Evolutionary conservation across 2,888 invertebrate species (phyloP), one percentile per base, ranked within the genome.

Genomic region (Ophonus ardosiacus): DNA sequence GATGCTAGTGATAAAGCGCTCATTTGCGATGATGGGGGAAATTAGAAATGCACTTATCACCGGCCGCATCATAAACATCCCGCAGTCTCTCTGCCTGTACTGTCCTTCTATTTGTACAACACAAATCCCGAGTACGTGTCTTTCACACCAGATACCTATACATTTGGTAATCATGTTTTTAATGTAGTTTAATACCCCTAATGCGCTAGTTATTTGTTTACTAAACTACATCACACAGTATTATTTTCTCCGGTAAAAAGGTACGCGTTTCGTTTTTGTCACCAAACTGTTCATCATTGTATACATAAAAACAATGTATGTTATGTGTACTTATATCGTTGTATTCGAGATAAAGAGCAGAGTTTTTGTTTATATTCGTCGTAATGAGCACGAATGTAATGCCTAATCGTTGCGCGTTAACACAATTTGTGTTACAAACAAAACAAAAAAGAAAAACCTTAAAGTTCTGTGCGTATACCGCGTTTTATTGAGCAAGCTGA

Each of bases 151-250:
- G 71, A 38, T 43, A 81, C 56, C 65, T 43, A 40, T n/a, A 43
- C 81, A 82, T 82, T 82, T 65, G 31, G 31, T 65, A 82, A 68
- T 68, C 81, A 57, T 82, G 81, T 65, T 82, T 82, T 82, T 71
- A 51, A 68, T 81, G 81, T 81, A 68, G 81, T 68, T 82, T 82
- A 82, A 82, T 82, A 82, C 81, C 57, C 71, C 51, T 71, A 82
- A 71, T 82, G 57, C 81, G 31, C 31, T 31, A 82, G 21, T 18
- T 65, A 21, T 81, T 51, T 51, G 43, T 51, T 51, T 51, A 51
- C 8, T 31, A 31, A 31, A 31, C 31, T 31, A 31, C 31, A 31
- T 31, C 5, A 31, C 6, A 31, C 31, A 3, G 5, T 31, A 31
- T 31, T 31, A 31, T 31, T 31, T 31, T 31, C 31, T 31, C 31